Base-by-base conservation (phyloP, 2,888 invertebrate genomes). In the Hydriomena furcata region DNA sequence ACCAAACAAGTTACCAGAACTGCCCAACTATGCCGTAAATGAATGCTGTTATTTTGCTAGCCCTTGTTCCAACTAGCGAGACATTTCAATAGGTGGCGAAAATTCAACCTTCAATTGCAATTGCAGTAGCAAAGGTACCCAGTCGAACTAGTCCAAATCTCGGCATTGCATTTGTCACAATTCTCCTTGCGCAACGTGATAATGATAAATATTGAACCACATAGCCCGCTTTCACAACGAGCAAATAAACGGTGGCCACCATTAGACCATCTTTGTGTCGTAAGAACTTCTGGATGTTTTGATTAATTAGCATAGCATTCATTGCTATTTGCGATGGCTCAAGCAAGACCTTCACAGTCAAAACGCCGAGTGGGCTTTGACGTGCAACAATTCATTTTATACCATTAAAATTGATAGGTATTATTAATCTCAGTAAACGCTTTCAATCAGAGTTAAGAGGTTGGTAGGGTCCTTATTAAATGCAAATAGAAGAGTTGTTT, bases 191-290 rank as follows among this genome's bases (percentile, higher is more conserved):
- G 78, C 74, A 81, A 80, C 64, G 11, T 46, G 42, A 35, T 42
- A 45, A 58, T 55, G 53, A 58, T 58, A 60, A 58, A 60, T 54
- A 40, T 66, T 65, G 60, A 66, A 62, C 65, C 62, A 65, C 67
- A 61, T 71, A 69, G 75, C 76, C 74, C 75, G 68, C 78, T 81
- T 81, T 81, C 79, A 71, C 76, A 76, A 73, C 70, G 68, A 69
- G 66, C 72, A 67, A 64, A 61, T 63, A 64, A 58, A 66, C 64
- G 64, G 63, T 63, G 54, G 52, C 56, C 63, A 64, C 61, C 58
- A 38, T 49, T 32, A 49, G 63, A 64, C 58, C 66, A 60, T 61
- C 66, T 50, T 59, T 60, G 55, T 69, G 65, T 57, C 64, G 70
- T 68, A 73, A 72, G 8, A 41, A 52, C 46, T 66, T 59, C 60